Base-by-base conservation (phyloP, 2,888 invertebrate genomes). In the Patella caerulea region DNA sequence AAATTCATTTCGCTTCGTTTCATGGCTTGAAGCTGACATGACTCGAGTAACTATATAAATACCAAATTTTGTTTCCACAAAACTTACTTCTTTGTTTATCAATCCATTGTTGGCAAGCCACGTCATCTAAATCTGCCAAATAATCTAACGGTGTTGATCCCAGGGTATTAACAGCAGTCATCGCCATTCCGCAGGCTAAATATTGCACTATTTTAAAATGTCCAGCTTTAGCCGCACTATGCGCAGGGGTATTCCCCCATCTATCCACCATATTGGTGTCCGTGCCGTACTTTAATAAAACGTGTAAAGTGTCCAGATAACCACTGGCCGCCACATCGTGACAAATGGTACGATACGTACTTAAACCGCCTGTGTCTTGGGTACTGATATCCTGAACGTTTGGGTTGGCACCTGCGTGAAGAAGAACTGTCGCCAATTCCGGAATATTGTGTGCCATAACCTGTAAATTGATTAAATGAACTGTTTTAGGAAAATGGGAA, bases 301-400 rank as follows among this genome's bases (percentile, higher is more conserved):
- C 74, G 24, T 74, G 72, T 5, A 79, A 73, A 19, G 73, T 77
- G 17, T 74, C 59, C 15, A 72, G 54, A 34, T 72, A 75, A 15
- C 79, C 79, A 24, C 75, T 78, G 29, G 65, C 77, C 4, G 79
- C 79, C 14, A 79, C 79, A 65, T 79, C 79, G 34, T 79, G 79
- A 12, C 77, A 74, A 19, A 79, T 75, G 15, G 79, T 79, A 15
- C 79, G 77, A 3, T 72, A 53, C 2, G 79, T 79, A 72, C 77
- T 77, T 15, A 19, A 70, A 65, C 74, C 4, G 29, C 9, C 76
- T 59, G 54, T 59, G 70, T 71, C 34, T 69, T n/a, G 9, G 0
- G 45, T 45, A 59, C 76, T 70, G 53, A 72, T 19, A 52, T 79
- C 79, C 71, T 70, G 59, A 24, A 55, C 53, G 65, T 79, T 79